Evolutionary conservation across 2,113 vertebrate genomes (phyloP).

Genomic region (Oenanthe melanoleuca): DNA sequence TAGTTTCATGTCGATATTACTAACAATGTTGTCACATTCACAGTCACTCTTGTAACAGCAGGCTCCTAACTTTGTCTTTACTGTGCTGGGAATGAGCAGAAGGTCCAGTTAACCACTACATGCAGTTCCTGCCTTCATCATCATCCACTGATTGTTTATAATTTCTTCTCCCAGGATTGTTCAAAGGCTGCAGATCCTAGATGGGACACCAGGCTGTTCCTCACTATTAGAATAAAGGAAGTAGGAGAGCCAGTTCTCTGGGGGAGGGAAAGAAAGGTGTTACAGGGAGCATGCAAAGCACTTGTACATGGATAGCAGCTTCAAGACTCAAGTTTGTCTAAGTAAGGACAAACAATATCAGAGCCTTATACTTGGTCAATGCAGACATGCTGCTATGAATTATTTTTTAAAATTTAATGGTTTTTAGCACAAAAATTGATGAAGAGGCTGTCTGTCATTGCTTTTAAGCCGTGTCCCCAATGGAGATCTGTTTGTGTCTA

Average conservation of each 20-base stretch:
- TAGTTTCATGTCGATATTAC: not conserved
- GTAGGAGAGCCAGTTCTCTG: not conserved
- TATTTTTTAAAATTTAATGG: not conserved
- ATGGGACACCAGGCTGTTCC: not conserved
- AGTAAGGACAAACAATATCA: not conserved
- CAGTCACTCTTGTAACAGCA: not conserved
- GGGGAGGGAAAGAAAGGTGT: not conserved
- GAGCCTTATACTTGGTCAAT: not conserved
- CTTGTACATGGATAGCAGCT: not conserved
- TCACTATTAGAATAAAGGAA: not conserved
- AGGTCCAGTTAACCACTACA: not conserved
- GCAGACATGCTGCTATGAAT: not conserved
- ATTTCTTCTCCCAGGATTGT: not conserved
- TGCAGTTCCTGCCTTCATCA: not conserved
- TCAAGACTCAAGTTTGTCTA: not conserved
- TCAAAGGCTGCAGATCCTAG: not conserved
- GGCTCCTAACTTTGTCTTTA: not conserved
- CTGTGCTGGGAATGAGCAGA: not conserved
- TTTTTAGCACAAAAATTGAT: not conserved
- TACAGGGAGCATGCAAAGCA: not conserved
- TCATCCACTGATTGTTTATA: not conserved
- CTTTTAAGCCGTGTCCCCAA: not conserved
- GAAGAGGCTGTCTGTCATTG: not conserved
- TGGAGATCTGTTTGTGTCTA: not conserved
- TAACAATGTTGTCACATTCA: rapidly evolving